Percentiles rank a stretch among this genome's conserved stretches.
phyloP scores from a whole-genome alignment of 1,140 invertebrate species.

The Psix sp. region DNA sequence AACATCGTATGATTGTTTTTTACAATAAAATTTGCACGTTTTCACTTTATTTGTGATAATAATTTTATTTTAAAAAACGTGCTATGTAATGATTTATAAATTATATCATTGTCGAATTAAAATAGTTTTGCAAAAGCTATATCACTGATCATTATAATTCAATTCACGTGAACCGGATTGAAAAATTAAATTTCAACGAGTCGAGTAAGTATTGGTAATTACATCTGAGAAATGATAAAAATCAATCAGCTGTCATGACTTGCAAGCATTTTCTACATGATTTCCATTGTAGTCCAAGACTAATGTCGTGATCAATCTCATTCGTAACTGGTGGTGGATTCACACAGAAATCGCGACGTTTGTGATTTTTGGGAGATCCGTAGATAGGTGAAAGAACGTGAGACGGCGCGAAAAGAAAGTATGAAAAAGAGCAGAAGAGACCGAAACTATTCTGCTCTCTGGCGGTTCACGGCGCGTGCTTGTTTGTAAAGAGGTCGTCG shows the following conservation, averaged over 20 bases:
- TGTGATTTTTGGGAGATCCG: conserved; percentile 54
- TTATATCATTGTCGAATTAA: too few relatives aligned
- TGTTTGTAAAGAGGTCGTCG: conserved; percentile 63
- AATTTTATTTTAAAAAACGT: too few relatives aligned
- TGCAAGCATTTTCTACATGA: conserved; percentile 49
- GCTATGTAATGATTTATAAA: too few relatives aligned
- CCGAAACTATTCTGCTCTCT: conserved; percentile 62
- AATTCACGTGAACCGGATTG: neutral
- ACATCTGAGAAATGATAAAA: conserved; percentile 47
- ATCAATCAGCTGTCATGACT: conserved; percentile 56
- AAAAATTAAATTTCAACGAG: conserved; percentile 4
- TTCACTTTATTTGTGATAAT: too few relatives aligned
- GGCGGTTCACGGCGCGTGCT: conserved; percentile 69
- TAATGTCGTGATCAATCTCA: conserved; percentile 56
- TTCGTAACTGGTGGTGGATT: conserved; percentile 43
- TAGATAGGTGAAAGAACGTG: conserved; percentile 36
- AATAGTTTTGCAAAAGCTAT: too few relatives aligned
- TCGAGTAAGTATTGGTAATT: conserved; percentile 30
- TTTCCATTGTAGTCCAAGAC: conserved; percentile 49
- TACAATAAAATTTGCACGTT: too few relatives aligned
- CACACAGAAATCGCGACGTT: conserved; percentile 36
- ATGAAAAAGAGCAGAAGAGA: conserved; percentile 46
- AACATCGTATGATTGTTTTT: too few relatives aligned
- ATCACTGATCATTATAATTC: too few relatives aligned
- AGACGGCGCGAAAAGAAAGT: conserved; percentile 42